Conservation (phyloP, 2,113 vertebrate genomes). For the Coracopsis vasa region DNA sequence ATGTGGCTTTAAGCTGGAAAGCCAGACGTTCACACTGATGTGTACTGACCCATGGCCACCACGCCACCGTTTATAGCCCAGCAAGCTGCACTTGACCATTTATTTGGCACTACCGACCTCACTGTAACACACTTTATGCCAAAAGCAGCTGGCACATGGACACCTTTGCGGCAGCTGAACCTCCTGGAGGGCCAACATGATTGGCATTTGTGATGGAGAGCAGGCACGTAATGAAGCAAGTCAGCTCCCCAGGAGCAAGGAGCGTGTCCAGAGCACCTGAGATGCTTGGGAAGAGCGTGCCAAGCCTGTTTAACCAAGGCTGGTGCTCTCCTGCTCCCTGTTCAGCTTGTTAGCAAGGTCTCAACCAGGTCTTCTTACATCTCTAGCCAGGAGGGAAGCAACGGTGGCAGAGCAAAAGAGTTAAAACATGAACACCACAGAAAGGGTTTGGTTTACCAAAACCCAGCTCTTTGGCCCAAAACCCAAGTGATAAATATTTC, state of each 20-base stretch:
- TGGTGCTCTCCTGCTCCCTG: not conserved
- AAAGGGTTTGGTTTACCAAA: not conserved
- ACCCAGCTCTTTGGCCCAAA: not conserved
- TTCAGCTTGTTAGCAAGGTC: not conserved
- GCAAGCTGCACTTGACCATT: not conserved
- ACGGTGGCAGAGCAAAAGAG: not conserved
- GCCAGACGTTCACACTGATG: not conserved
- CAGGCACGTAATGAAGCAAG: not conserved
- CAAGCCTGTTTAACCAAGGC: slow-evolving; percentile 7
- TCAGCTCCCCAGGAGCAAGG: not conserved
- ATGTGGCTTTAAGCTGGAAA: not conserved
- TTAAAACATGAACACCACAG: slow-evolving; percentile 13
- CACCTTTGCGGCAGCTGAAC: not conserved
- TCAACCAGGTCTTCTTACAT: not conserved
- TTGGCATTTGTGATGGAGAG: not conserved
- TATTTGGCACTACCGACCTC: fast-evolving
- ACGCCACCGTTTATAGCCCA: not conserved
- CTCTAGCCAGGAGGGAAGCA: slow-evolving; percentile 26
- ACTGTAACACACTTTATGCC: not conserved
- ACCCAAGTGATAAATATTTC: not conserved
- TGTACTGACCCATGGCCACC: not conserved
- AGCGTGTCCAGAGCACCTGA: not conserved
- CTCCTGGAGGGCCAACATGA: not conserved
- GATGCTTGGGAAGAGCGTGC: not conserved
- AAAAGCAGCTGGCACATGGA: not conserved